Conservation (phyloP, 2,797 vertebrate species). For the Antennarius maculatus region DNA sequence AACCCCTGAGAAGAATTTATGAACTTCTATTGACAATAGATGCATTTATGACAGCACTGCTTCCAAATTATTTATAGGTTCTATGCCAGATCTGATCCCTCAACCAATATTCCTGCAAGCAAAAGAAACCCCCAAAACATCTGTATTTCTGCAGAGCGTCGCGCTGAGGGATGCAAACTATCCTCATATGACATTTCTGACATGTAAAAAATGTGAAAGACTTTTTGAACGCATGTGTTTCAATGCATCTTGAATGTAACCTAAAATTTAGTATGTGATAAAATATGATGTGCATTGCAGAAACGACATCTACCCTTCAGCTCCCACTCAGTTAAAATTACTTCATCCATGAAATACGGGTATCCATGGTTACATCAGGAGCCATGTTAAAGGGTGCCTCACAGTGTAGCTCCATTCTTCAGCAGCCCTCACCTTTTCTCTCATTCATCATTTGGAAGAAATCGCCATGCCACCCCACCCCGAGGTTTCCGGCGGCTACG, state of each 20-base stretch:
- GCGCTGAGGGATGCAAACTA: not conserved
- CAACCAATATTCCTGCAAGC: constrained; percentile 14
- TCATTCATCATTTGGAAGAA: constrained; percentile 73
- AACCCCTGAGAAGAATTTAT: not conserved
- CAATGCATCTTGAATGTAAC: not conserved
- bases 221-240: constrained; percentile 5
- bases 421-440: constrained; percentile 71
- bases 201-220: not conserved
- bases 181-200: not conserved
- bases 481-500: constrained; percentile 59
- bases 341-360: constrained; percentile 82
- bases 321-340: constrained; percentile 83
- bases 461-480: constrained; percentile 56
- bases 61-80: constrained; percentile 8
- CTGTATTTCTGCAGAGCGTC: not conserved
- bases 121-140: constrained; percentile 5
- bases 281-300: constrained; percentile 52
- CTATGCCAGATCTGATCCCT: constrained; percentile 6
- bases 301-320: constrained; percentile 70
- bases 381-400: constrained; percentile 77
- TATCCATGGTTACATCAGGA: constrained; percentile 87
- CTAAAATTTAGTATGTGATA: constrained; percentile 39
- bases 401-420: constrained; percentile 72
- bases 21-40: not conserved
- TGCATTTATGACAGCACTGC: not conserved